phyloP scores from a whole-genome alignment of 2,888 invertebrate genomes.

The Leptopilina drosophilae region DNA sequence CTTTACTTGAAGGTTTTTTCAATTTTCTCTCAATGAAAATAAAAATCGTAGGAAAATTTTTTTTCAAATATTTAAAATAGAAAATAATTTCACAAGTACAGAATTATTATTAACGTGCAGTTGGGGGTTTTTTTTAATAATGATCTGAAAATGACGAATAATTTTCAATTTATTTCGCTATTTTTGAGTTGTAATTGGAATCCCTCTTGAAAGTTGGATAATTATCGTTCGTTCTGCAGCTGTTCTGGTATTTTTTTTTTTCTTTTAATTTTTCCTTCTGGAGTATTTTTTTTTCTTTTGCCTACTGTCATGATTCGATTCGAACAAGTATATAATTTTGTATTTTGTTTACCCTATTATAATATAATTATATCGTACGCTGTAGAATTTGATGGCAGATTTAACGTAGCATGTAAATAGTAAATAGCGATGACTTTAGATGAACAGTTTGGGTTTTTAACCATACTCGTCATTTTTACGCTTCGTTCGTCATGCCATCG shows the following conservation, averaged over 20 bases:
- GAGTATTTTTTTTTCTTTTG: not conserved
- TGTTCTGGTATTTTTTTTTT: not conserved
- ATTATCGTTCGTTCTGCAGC: constrained; percentile 13
- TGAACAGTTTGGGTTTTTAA: constrained; percentile 66
- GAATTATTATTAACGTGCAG: too few species aligned
- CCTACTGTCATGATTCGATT: constrained; percentile 3
- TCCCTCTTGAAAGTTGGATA: not conserved
- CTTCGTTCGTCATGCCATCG: constrained; percentile 64
- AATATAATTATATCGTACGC: constrained; percentile 1
- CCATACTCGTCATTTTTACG: constrained; percentile 70
- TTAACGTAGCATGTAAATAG: constrained; percentile 38
- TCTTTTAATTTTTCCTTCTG: not conserved
- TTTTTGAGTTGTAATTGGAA: not conserved
- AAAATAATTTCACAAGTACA: too few species aligned
- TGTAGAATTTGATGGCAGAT: constrained; percentile 25
- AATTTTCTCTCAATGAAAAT: too few species aligned
- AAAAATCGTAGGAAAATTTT: too few species aligned
- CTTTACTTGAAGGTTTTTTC: not conserved
- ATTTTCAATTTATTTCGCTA: too few species aligned
- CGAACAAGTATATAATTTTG: constrained; percentile 11
- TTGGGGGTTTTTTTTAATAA: too few species aligned
- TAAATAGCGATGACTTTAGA: constrained; percentile 38
- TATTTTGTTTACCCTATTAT: not conserved
- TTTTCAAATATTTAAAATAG: too few species aligned
- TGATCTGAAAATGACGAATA: too few species aligned